Percentiles rank a stretch among this genome's conserved stretches.
Evolutionary conservation across 1,140 invertebrate species (phyloP).

Genomic region (Psix sp.): DNA sequence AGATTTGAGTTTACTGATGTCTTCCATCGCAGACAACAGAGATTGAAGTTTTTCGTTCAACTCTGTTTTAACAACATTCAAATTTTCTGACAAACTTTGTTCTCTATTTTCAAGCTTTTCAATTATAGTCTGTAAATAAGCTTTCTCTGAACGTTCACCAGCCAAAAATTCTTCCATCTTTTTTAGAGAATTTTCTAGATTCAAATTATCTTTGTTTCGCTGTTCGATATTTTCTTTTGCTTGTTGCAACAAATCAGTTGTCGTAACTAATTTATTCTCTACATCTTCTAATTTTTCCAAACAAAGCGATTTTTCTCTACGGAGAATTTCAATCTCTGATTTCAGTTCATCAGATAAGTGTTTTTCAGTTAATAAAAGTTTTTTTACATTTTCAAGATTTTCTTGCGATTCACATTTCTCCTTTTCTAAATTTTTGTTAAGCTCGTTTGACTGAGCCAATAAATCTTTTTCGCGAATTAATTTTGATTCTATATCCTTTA

Average conservation of each 20-base stretch:
- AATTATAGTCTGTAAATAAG: slow-evolving; percentile 42
- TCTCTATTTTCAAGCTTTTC: slow-evolving; percentile 40
- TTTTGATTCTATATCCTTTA: slow-evolving; percentile 8
- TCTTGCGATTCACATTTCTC: neutral
- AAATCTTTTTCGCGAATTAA: slow-evolving; percentile 2
- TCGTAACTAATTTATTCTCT: neutral
- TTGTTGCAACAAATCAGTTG: slow-evolving; percentile 24
- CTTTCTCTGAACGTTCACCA: slow-evolving; percentile 40
- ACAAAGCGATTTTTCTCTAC: slow-evolving; percentile 23
- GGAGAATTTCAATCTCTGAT: neutral
- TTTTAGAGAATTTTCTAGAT: slow-evolving; percentile 40
- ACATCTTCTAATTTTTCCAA: slow-evolving; percentile 13
- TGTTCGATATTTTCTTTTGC: slow-evolving; percentile 42
- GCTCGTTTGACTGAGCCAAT: slow-evolving; percentile 4
- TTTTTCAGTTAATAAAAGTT: slow-evolving; percentile 15
- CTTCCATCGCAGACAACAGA: slow-evolving; percentile 24
- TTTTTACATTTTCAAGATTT: slow-evolving; percentile 1
- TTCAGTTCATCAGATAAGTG: slow-evolving; percentile 1
- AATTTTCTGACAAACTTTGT: slow-evolving; percentile 34
- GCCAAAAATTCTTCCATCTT: slow-evolving; percentile 39
- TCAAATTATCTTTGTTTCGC: slow-evolving; percentile 33
- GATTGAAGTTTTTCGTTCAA: slow-evolving; percentile 46
- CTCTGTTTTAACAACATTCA: slow-evolving; percentile 36
- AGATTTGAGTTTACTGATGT: slow-evolving; percentile 32
- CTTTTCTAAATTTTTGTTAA: slow-evolving; percentile 1